phyloP scores from a whole-genome alignment of 2,113 vertebrate species.

The Phalacrocorax carbo region DNA sequence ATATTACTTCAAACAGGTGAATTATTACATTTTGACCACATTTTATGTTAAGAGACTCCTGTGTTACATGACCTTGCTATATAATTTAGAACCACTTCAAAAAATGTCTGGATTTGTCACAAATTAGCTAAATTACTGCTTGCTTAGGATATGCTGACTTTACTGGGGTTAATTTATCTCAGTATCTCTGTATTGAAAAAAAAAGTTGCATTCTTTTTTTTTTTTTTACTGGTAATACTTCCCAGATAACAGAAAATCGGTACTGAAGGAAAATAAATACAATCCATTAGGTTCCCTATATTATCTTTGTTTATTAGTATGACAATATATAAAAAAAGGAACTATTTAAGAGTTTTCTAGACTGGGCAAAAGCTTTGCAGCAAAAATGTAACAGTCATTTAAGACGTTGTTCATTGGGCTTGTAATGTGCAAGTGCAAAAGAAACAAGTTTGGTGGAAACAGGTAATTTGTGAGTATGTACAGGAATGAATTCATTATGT shows the following conservation, averaged over 20 bases:
- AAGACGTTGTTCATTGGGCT: background rate
- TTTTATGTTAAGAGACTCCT: background rate
- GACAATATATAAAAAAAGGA: background rate
- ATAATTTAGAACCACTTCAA: background rate
- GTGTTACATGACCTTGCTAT: background rate
- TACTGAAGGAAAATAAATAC: background rate
- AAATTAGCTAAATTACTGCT: background rate
- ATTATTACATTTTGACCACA: background rate
- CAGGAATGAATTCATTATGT: background rate
- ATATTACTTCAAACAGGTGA: background rate
- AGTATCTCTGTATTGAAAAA: background rate
- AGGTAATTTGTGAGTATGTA: background rate
- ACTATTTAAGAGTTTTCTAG: background rate
- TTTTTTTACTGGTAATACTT: background rate
- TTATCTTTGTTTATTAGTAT: background rate
- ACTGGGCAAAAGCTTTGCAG: background rate
- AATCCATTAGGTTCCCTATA: background rate
- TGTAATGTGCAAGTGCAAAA: background rate
- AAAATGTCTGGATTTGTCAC: background rate
- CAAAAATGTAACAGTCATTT: background rate
- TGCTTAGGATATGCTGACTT: background rate
- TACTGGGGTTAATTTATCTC: background rate
- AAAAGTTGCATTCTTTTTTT: background rate
- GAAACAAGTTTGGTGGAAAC: accelerated
- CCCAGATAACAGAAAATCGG: background rate